Evolutionary conservation across 2,888 invertebrate genomes (phyloP).

Genomic region (Microplitis manilae): DNA sequence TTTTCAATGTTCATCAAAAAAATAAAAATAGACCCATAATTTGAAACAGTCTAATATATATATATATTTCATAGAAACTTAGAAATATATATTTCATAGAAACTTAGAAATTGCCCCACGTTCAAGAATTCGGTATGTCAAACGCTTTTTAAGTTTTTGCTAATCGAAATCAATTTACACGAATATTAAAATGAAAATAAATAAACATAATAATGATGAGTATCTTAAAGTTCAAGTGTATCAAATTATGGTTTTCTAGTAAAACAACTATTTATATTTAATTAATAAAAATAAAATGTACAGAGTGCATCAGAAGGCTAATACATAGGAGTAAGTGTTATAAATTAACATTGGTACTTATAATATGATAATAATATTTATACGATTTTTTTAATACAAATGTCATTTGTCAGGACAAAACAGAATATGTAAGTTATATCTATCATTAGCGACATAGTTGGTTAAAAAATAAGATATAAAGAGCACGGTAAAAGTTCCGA

Average conservation of each 20-base stretch:
- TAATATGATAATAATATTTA: background rate
- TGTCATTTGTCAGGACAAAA: background rate
- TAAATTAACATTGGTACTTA: background rate
- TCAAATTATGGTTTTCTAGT: background rate
- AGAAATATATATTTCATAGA: no score
- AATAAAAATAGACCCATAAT: no score
- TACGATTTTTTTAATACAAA: background rate
- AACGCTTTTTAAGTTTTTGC: no score
- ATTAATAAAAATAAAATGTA: background rate
- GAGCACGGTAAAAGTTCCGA: slow-evolving; percentile 46
- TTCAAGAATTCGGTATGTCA: no score
- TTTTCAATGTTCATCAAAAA: no score
- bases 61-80: no score
- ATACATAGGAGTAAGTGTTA: background rate
- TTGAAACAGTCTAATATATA: no score
- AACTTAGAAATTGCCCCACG: no score
- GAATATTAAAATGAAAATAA: no score
- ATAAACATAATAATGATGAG: no score
- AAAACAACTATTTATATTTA: background rate
- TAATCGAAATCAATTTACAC: no score
- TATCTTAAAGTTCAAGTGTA: background rate
- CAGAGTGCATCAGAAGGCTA: background rate
- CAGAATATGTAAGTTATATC: background rate
- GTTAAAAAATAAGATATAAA: slow-evolving; percentile 13
- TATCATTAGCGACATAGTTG: background rate